A percentile compares a stretch with the other conserved stretches of the same genome.
These are phyloP conservation scores for Daboia siamensis DNA, from an alignment of 2,113 vertebrate genomes.

Conservation along the genomic window DNA sequence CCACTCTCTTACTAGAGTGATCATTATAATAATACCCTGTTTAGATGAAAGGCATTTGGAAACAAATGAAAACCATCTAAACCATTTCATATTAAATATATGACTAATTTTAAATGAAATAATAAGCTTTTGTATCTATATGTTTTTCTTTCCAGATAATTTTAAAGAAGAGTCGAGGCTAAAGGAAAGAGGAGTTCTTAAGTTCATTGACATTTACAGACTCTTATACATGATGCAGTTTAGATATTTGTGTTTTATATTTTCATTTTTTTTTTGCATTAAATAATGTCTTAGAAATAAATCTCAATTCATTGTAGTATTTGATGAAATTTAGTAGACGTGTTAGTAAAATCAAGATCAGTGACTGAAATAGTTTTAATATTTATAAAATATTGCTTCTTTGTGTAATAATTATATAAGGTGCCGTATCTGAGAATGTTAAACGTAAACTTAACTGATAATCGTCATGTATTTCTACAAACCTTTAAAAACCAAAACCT, in stretches of 20 bases:
- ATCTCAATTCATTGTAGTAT: neutral
- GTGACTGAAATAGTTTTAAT: slow-evolving; percentile 4
- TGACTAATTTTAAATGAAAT: neutral
- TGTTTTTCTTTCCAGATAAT: slow-evolving; percentile 62
- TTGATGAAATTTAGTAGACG: neutral
- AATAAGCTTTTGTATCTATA: neutral
- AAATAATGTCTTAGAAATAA: neutral
- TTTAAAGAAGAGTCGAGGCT: slow-evolving; percentile 78
- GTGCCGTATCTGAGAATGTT: neutral
- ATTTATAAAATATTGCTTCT: neutral
- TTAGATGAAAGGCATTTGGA: neutral
- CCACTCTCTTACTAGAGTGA: neutral
- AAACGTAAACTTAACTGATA: neutral
- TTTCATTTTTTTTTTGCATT: neutral
- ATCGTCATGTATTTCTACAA: neutral
- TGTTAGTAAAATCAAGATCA: neutral
- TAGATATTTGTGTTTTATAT: neutral
- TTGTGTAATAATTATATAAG: neutral
- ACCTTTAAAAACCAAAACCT: slow-evolving; percentile 11
- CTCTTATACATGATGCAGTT: neutral
- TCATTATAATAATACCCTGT: neutral
- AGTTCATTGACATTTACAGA: neutral
- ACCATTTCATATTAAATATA: neutral
- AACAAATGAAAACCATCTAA: neutral
- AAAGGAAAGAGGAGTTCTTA: slow-evolving; percentile 55